phyloP scores from a whole-genome alignment of 2,888 invertebrate genomes.

The Adelphocoris suturalis region DNA sequence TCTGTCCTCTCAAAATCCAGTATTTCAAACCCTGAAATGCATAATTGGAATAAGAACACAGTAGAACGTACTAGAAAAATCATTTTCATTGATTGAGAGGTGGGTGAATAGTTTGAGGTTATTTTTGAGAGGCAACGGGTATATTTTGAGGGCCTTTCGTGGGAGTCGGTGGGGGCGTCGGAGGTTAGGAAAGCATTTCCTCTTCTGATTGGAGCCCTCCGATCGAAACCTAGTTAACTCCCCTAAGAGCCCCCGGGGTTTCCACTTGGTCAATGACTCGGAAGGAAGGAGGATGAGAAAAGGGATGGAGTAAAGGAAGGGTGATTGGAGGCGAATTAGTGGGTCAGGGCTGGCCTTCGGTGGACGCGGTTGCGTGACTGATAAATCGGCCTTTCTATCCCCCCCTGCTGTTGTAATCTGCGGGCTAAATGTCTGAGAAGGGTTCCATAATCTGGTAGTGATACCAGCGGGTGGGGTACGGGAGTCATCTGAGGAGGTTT shows the following conservation, averaged over 20 bases:
- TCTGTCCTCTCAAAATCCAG: no score
- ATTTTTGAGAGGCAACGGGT: no score
- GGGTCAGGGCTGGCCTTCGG: neutral
- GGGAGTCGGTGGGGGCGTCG: neutral
- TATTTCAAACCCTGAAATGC: no score
- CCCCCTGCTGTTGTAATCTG: constrained; percentile 15
- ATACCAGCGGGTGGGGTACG: neutral
- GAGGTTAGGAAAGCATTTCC: constrained; percentile 52
- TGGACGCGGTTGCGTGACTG: constrained; percentile 54
- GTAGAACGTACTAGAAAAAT: no score
- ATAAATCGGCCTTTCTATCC: constrained; percentile 3
- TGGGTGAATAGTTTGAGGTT: no score
- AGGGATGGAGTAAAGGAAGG: constrained; percentile 37
- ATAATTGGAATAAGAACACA: no score
- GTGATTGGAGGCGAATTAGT: constrained; percentile 51
- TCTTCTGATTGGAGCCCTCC: constrained; percentile 51
- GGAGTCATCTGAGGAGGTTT: no score
- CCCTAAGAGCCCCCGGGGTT: constrained; percentile 40
- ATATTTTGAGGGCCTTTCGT: neutral
- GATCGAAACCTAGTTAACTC: constrained; percentile 67
- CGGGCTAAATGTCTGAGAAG: constrained; percentile 14
- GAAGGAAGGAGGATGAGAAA: constrained; percentile 44
- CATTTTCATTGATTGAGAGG: no score
- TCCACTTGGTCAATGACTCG: constrained; percentile 59
- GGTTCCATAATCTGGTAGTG: constrained; percentile 1